phyloP scores from a whole-genome alignment of 2,797 vertebrate genomes.

The Pelobates cultripes region DNA sequence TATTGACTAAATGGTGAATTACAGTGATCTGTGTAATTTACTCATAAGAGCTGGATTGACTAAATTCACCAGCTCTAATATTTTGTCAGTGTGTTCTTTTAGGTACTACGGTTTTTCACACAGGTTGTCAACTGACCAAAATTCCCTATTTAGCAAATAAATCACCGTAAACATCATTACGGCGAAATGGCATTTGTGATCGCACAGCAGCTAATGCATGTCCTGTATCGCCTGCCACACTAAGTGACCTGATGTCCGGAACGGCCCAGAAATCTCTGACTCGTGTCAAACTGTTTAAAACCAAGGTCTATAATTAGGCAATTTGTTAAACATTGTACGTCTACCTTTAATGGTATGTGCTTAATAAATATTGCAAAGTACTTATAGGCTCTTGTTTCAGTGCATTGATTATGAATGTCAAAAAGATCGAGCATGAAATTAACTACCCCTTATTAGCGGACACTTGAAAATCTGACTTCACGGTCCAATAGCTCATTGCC shows the following conservation, averaged over 20 bases:
- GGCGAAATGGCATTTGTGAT: too few relatives aligned
- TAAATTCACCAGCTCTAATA: too few relatives aligned
- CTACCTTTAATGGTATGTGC: slow-evolving; percentile 47
- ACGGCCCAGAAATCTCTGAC: not conserved
- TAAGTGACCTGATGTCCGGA: not conserved
- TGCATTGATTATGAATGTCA: slow-evolving; percentile 68
- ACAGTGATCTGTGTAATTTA: too few relatives aligned
- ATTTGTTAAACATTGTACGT: slow-evolving; percentile 9
- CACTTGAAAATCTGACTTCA: slow-evolving; percentile 63
- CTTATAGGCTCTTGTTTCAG: slow-evolving; percentile 62
- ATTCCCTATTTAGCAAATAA: too few relatives aligned
- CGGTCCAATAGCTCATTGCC: slow-evolving; percentile 65
- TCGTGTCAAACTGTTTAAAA: slow-evolving; percentile 7
- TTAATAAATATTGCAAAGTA: slow-evolving; percentile 59
- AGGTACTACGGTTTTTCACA: too few relatives aligned
- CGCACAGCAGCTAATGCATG: too few relatives aligned
- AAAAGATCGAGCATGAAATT: slow-evolving; percentile 73
- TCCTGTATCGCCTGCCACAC: not conserved
- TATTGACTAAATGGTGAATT: too few relatives aligned
- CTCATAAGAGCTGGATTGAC: too few relatives aligned
- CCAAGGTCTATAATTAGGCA: slow-evolving; percentile 7
- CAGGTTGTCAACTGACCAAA: too few relatives aligned
- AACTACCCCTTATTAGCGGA: slow-evolving; percentile 66
- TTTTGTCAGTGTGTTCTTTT: too few relatives aligned
- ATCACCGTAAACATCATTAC: too few relatives aligned